A percentile compares a stretch with the other conserved stretches of the same genome.
Evolutionary conservation across 2,888 invertebrate species (phyloP).

Genomic region (Rhagonycha fulva): DNA sequence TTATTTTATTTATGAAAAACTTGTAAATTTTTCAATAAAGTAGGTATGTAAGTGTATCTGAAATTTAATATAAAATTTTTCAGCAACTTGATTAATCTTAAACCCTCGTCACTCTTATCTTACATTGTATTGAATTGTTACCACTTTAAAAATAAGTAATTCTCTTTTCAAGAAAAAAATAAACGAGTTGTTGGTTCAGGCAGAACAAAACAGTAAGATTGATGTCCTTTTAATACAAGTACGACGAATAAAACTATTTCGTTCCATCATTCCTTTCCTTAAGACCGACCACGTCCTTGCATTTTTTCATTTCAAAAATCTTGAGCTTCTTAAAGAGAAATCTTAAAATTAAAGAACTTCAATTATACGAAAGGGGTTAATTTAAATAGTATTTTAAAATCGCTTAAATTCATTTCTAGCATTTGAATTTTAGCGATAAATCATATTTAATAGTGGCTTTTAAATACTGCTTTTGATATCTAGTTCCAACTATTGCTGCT

Average conservation of each 20-base stretch:
- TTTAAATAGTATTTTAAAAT: slow-evolving; percentile 8
- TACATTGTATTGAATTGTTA: slow-evolving; percentile 11
- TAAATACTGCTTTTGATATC: slow-evolving; percentile 14
- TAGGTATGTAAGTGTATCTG: not conserved
- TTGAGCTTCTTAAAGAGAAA: not conserved
- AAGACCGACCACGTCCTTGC: not conserved
- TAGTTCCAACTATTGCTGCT: slow-evolving; percentile 22
- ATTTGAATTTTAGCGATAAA: slow-evolving; percentile 5
- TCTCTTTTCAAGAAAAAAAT: slow-evolving; percentile 11
- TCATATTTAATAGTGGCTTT: slow-evolving; percentile 18
- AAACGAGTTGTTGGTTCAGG: slow-evolving; percentile 20
- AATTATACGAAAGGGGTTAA: not conserved
- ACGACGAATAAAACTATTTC: slow-evolving; percentile 17
- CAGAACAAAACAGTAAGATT: slow-evolving; percentile 22
- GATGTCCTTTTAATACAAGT: slow-evolving; percentile 21
- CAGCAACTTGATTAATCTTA: not conserved
- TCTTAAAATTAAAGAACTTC: not conserved
- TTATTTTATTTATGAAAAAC: not conserved
- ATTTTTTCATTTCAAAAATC: slow-evolving; percentile 3
- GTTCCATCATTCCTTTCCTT: slow-evolving; percentile 8
- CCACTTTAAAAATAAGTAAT: slow-evolving; percentile 24
- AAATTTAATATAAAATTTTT: not conserved
- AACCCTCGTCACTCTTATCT: slow-evolving; percentile 4
- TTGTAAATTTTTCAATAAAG: not conserved
- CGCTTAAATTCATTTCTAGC: slow-evolving; percentile 12